phyloP scores from a whole-genome alignment of 2,113 vertebrate genomes.

The Channa argus region DNA sequence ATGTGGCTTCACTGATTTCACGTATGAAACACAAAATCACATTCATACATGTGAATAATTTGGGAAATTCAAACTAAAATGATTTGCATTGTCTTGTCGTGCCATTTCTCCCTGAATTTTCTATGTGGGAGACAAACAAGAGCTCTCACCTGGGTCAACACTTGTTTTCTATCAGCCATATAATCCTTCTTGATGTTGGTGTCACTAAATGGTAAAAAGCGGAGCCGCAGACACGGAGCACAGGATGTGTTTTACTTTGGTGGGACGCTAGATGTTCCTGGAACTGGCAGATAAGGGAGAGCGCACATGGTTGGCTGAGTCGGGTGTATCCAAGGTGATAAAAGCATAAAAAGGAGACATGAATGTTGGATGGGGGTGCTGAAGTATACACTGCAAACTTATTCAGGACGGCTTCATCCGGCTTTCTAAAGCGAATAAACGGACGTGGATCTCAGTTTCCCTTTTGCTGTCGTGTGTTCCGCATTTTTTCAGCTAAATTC shows the following conservation, averaged over 20 bases:
- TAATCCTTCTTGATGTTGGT: constrained; percentile 59
- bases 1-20: neutral
- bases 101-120: neutral
- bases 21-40: neutral
- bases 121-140: neutral
- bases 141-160: neutral
- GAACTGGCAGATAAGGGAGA: constrained; percentile 67
- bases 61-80: neutral
- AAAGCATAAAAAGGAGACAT: constrained; percentile 86
- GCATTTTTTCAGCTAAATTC: constrained; percentile 38
- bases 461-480: constrained; percentile 39
- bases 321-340: constrained; percentile 82
- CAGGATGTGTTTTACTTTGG: constrained; percentile 68
- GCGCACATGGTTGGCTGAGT: constrained; percentile 72
- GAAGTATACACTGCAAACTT: constrained; percentile 78
- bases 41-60: neutral
- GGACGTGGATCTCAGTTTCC: constrained; percentile 47
- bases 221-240: constrained; percentile 30
- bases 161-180: constrained; percentile 54
- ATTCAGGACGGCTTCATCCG: constrained; percentile 74
- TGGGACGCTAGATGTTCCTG: constrained; percentile 61
- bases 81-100: neutral
- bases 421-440: constrained; percentile 75
- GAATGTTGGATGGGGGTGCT: constrained; percentile 80
- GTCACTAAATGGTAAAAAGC: constrained; percentile 71